Evolutionary conservation across 2,797 vertebrate genomes (phyloP).

Genomic region (Rhynchotus rufescens): DNA sequence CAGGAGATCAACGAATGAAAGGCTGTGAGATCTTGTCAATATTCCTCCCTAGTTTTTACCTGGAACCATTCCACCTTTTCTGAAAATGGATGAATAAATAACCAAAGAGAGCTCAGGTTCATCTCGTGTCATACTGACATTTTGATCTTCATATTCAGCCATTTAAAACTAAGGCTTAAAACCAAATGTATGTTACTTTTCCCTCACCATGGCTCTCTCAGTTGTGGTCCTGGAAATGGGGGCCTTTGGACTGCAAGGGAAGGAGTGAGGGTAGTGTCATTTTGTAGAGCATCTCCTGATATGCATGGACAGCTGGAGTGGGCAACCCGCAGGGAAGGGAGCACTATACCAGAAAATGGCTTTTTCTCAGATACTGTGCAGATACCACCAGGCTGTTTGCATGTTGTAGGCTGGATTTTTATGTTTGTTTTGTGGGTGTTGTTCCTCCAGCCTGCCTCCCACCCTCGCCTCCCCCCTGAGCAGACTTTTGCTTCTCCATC

Average conservation of each 20-base stretch:
- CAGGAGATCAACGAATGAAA: not conserved
- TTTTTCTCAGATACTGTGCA: not conserved
- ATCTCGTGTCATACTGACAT: not conserved
- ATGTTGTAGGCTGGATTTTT: slow-evolving; percentile 40
- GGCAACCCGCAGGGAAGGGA: not conserved
- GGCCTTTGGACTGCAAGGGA: not conserved
- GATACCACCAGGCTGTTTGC: not conserved
- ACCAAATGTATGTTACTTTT: not conserved
- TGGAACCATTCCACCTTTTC: not conserved
- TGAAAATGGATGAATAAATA: slow-evolving; percentile 14
- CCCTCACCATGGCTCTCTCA: not conserved
- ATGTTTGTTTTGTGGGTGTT: slow-evolving; percentile 41
- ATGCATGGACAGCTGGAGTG: not conserved
- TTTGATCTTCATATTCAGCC: not conserved
- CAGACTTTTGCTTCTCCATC: slow-evolving; percentile 43
- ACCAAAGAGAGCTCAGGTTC: not conserved
- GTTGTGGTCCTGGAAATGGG: not conserved
- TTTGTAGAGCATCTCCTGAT: not conserved
- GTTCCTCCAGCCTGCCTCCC: not conserved
- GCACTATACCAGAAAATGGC: not conserved
- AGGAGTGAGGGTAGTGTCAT: not conserved
- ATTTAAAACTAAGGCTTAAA: not conserved
- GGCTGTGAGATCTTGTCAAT: not conserved
- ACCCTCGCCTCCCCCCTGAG: not conserved
- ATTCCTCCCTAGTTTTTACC: not conserved